Evolutionary conservation across 1,140 invertebrate genomes (phyloP).

Genomic region (Cotesia chilonis): DNA sequence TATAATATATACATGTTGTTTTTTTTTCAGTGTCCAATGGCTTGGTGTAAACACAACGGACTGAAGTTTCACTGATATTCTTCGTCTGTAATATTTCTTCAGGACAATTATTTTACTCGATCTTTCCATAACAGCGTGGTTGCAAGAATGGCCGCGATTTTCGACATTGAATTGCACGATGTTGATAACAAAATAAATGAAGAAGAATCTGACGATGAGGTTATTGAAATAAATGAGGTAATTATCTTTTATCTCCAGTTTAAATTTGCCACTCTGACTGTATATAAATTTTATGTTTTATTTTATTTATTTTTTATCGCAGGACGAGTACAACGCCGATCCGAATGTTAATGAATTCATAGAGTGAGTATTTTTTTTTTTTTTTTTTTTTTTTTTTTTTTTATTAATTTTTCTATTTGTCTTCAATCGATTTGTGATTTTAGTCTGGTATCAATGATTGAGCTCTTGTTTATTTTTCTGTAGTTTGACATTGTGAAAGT

Average conservation of each 20-base stretch:
- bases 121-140: background rate
- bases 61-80: too few species aligned
- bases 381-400: background rate
- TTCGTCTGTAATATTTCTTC: background rate
- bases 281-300: background rate
- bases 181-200: constrained; percentile 67
- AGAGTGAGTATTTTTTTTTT: constrained; percentile 72
- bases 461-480: too few species aligned
- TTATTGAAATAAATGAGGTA: constrained; percentile 85
- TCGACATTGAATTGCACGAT: constrained; percentile 88
- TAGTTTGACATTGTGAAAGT: too few species aligned
- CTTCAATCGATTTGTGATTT: too few species aligned
- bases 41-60: too few species aligned
- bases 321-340: constrained; percentile 80
- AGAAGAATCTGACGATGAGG: constrained; percentile 81
- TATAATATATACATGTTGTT: too few species aligned
- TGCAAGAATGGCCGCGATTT: constrained; percentile 77
- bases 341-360: constrained; percentile 78
- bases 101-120: background rate
- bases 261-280: background rate
- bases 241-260: constrained; percentile 37
- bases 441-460: too few species aligned
- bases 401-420: too few species aligned
- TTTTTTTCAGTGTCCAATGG: too few species aligned
- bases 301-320: constrained; percentile 35